phyloP scores from a whole-genome alignment of 1,140 invertebrate species.

The Nasonia longicornis region DNA sequence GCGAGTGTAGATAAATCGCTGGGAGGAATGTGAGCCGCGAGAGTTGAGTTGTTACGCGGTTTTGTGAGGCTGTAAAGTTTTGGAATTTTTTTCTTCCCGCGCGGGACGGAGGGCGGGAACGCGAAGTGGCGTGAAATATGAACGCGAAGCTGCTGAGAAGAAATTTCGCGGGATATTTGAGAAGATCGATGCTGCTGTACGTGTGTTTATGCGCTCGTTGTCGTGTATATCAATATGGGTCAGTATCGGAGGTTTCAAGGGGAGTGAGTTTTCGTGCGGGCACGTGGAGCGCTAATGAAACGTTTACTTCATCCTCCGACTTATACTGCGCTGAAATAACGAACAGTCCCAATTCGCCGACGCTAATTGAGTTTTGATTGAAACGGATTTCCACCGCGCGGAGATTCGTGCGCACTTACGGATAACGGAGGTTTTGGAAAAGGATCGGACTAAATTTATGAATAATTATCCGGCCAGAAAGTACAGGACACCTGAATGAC shows the following conservation, averaged over 20 bases:
- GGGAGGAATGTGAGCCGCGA: background rate
- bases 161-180: background rate
- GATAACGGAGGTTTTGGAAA: background rate
- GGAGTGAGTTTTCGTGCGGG: too few species aligned
- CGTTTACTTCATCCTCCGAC: background rate
- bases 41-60: background rate
- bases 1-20: background rate
- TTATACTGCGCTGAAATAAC: too few species aligned
- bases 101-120: background rate
- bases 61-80: constrained; percentile 1
- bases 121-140: background rate
- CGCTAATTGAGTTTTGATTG: background rate
- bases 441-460: background rate
- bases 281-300: background rate
- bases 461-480: constrained; percentile 19
- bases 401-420: too few species aligned
- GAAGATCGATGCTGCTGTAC: too few species aligned
- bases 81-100: too few species aligned
- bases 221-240: background rate
- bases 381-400: background rate
- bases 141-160: background rate
- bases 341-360: background rate
- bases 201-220: background rate
- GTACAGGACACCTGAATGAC: constrained; percentile 33
- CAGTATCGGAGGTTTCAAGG: background rate